These are phyloP conservation scores for Tragopan temminckii DNA, from an alignment of 2,797 vertebrate genomes.

Conservation along the genomic window DNA sequence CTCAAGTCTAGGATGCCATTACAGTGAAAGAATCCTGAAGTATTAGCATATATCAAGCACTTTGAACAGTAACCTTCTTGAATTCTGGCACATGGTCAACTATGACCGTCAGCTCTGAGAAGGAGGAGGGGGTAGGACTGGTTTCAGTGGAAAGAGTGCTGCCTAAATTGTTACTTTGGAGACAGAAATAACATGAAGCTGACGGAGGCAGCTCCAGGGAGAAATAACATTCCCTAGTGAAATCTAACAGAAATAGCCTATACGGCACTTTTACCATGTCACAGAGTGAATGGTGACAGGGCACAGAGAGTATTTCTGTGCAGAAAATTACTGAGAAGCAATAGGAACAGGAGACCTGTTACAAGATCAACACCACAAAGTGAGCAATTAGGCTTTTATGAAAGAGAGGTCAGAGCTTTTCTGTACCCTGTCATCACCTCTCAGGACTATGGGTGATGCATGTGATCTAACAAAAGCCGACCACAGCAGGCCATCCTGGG, in stretches of 20 bases:
- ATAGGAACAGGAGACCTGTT: background rate
- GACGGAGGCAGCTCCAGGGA: constrained; percentile 10
- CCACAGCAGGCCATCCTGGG: constrained; percentile 12
- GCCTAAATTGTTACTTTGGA: constrained; percentile 12
- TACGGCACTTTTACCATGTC: background rate
- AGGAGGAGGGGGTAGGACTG: background rate
- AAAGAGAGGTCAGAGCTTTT: constrained; percentile 19
- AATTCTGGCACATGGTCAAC: constrained; percentile 6
- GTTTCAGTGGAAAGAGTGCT: background rate
- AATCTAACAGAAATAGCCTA: constrained; percentile 12
- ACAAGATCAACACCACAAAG: constrained; percentile 51
- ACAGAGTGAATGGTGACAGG: constrained; percentile 29
- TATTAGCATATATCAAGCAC: background rate
- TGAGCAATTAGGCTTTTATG: constrained; percentile 37
- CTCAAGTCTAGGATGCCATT: background rate
- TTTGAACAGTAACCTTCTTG: constrained; percentile 10
- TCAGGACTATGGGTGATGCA: constrained; percentile 18
- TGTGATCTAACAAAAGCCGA: constrained; percentile 8
- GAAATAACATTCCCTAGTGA: constrained; percentile 13
- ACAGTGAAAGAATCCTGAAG: constrained; percentile 21
- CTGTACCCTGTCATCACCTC: constrained; percentile 1
- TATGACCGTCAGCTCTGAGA: background rate
- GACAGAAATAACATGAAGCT: constrained; percentile 4
- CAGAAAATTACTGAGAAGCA: constrained; percentile 17
- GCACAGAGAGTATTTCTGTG: background rate